Conservation (phyloP, 2,797 vertebrate species). For the Danio jaintianensis region DNA sequence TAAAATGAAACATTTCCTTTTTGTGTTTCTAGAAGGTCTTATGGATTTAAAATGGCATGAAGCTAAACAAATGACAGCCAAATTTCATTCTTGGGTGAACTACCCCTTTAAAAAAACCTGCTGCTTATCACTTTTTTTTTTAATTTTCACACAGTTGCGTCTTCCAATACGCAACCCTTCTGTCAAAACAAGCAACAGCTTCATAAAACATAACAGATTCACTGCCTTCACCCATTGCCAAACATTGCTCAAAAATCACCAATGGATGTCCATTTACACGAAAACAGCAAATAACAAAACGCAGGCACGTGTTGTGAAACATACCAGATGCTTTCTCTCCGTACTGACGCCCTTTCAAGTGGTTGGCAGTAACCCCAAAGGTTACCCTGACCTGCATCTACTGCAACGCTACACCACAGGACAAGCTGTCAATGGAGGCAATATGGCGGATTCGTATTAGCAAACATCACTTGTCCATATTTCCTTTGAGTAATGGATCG, state of each 20-base stretch:
- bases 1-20: no score
- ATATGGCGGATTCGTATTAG: constrained; percentile 56
- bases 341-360: constrained; percentile 17
- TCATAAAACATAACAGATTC: constrained; percentile 13
- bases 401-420: constrained; percentile 44
- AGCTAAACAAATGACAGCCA: neutral
- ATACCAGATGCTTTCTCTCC: constrained; percentile 38
- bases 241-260: constrained; percentile 14
- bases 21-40: no score
- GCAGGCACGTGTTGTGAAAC: constrained; percentile 32
- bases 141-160: neutral
- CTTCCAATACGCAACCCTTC: neutral
- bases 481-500: constrained; percentile 55
- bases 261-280: constrained; percentile 2
- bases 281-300: constrained; percentile 42
- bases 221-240: constrained; percentile 11
- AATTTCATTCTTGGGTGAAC: neutral
- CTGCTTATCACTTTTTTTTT: neutral
- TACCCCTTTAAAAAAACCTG: neutral
- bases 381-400: constrained; percentile 45
- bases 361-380: constrained; percentile 36
- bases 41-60: neutral
- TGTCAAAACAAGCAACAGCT: constrained; percentile 4
- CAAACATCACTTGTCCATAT: constrained; percentile 57
- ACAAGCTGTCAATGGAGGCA: constrained; percentile 50